Conservation (phyloP, 92 coral and sea anemone genomes). For the Umimayanthus kanabou region DNA sequence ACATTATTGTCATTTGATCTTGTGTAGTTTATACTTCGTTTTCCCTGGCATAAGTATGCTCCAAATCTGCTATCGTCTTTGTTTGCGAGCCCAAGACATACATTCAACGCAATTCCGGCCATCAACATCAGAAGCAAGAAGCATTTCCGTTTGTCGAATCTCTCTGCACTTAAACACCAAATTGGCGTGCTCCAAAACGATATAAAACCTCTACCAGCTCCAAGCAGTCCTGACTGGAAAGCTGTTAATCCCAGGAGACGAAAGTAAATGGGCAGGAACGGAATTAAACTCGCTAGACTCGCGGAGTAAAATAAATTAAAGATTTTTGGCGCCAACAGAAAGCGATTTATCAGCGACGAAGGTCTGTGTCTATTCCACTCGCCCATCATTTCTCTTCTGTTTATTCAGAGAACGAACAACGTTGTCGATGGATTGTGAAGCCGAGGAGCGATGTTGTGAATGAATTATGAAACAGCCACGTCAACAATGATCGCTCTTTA, state of each 20-base stretch:
- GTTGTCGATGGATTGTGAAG: background rate
- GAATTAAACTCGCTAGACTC: conserved; percentile 71
- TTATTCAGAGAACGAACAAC: background rate
- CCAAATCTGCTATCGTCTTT: conserved; percentile 55
- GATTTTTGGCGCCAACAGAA: conserved; percentile 77
- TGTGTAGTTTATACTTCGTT: conserved; percentile 11
- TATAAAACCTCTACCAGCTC: conserved; percentile 70
- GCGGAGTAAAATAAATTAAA: conserved; percentile 77
- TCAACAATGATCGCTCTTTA: conserved; percentile 19
- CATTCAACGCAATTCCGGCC: conserved; percentile 65
- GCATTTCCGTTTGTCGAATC: conserved; percentile 70
- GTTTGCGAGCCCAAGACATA: conserved; percentile 71
- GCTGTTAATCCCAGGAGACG: conserved; percentile 94
- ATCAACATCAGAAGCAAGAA: conserved; percentile 62
- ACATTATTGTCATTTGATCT: background rate
- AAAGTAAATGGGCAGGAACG: conserved; percentile 94
- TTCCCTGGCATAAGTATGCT: conserved; percentile 50
- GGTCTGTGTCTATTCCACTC: conserved; percentile 32
- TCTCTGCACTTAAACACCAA: conserved; percentile 71
- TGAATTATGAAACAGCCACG: conserved; percentile 39
- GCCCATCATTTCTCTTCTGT: background rate
- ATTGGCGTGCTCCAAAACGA: conserved; percentile 84
- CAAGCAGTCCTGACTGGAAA: conserved; percentile 84
- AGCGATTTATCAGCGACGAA: conserved; percentile 66
- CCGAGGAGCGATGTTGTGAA: background rate